These are phyloP conservation scores for Adela reaumurella DNA, from an alignment of 2,888 invertebrate genomes.

Conservation along the genomic window DNA sequence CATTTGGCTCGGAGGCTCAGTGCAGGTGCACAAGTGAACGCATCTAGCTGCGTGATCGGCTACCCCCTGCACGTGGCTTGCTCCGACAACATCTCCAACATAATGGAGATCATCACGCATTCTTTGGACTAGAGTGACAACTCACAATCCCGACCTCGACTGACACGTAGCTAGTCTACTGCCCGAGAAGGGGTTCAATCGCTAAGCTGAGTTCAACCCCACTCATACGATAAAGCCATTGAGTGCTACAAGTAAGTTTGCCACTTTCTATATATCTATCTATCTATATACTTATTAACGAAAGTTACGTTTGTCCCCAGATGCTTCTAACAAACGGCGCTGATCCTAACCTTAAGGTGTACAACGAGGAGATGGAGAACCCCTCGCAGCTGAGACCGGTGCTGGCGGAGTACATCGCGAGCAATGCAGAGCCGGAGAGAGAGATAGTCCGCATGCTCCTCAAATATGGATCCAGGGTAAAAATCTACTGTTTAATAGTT, in stretches of 20 bases:
- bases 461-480: conserved; percentile 71
- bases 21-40: conserved; percentile 77
- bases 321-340: conserved; percentile 70
- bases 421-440: conserved; percentile 64
- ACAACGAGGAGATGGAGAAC: conserved; percentile 69
- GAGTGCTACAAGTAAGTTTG: no score
- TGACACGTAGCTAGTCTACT: no score
- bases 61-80: conserved; percentile 80
- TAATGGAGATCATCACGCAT: conserved; percentile 53
- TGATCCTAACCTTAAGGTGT: conserved; percentile 72
- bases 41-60: conserved; percentile 76
- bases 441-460: conserved; percentile 67
- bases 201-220: no score
- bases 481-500: no score
- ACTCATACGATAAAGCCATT: no score
- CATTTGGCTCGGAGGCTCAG: conserved; percentile 5
- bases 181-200: no score
- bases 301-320: conserved; percentile 22
- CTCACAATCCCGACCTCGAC: no score
- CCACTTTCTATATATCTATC: no score
- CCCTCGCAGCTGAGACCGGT: conserved; percentile 66
- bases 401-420: conserved; percentile 77
- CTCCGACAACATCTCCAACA: conserved; percentile 72
- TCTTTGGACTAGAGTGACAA: not conserved
- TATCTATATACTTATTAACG: no score